phyloP scores from a whole-genome alignment of 2,797 vertebrate genomes.

The Myotis findleyi region DNA sequence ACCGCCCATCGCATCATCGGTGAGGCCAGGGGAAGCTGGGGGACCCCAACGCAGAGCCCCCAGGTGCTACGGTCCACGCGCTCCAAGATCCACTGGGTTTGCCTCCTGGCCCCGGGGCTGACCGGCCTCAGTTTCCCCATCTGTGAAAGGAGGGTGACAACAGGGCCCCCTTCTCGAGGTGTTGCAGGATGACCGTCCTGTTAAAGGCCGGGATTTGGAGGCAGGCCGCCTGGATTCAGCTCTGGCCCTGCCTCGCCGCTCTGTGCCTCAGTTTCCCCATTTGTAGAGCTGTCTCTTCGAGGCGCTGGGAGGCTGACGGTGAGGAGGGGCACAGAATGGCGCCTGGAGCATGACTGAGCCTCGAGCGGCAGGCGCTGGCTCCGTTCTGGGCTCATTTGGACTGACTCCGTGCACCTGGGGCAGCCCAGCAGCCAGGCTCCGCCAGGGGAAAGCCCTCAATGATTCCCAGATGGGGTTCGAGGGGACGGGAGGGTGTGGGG shows the following conservation, averaged over 20 bases:
- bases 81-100: no score
- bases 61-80: fast-evolving
- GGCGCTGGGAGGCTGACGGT: background rate
- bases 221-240: background rate
- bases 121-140: background rate
- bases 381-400: fast-evolving
- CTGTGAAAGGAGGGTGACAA: background rate
- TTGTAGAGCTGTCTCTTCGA: background rate
- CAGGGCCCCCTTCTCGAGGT: background rate
- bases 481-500: background rate
- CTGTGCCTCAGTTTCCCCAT: background rate
- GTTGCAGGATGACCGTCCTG: no score
- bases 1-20: background rate
- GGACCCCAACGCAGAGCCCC: background rate
- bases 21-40: background rate
- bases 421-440: background rate
- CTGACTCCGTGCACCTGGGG: fast-evolving
- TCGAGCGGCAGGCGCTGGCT: background rate
- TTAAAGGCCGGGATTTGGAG: background rate
- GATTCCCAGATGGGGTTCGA: no score
- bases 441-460: background rate
- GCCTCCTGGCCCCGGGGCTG: background rate
- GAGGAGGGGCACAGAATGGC: background rate
- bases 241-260: background rate
- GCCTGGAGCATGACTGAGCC: background rate